Evolutionary conservation across 2,888 invertebrate genomes (phyloP).

Genomic region (Ellobium chinense): DNA sequence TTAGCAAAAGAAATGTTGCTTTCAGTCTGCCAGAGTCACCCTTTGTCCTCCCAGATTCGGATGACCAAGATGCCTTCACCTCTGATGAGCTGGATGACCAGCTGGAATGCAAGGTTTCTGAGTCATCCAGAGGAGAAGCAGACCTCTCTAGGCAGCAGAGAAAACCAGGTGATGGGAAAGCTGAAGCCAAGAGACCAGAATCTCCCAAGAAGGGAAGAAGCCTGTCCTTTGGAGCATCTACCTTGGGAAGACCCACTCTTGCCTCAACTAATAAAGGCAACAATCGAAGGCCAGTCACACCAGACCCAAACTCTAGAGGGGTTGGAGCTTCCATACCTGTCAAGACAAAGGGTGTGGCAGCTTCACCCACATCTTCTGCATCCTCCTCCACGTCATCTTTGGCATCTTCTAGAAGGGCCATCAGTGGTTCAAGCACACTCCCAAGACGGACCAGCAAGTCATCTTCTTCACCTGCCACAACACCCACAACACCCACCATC

Average conservation of each 20-base stretch:
- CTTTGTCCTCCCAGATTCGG: constrained; percentile 34
- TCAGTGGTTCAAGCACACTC: constrained; percentile 35
- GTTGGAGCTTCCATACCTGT: neutral
- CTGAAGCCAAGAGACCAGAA: neutral
- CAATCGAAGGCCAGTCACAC: constrained; percentile 27
- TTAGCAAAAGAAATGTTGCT: constrained; percentile 24
- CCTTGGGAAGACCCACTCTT: constrained; percentile 16
- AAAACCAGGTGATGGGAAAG: constrained; percentile 11
- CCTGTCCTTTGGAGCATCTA: constrained; percentile 35
- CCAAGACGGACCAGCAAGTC: constrained; percentile 29
- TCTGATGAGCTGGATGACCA: constrained; percentile 22
- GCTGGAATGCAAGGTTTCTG: neutral
- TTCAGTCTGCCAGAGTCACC: constrained; percentile 37
- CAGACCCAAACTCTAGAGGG: neutral
- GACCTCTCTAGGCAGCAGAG: neutral
- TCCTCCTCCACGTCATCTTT: constrained; percentile 24
- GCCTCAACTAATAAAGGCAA: neutral
- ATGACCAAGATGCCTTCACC: constrained; percentile 14
- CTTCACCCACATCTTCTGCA: constrained; percentile 10
- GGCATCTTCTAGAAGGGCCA: neutral
- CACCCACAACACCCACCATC: constrained; percentile 29
- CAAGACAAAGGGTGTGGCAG: neutral
- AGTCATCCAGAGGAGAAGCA: neutral
- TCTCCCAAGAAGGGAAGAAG: constrained; percentile 31
- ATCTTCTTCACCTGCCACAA: constrained; percentile 15